phyloP scores from a whole-genome alignment of 2,113 vertebrate genomes.

The Varanus salvator region DNA sequence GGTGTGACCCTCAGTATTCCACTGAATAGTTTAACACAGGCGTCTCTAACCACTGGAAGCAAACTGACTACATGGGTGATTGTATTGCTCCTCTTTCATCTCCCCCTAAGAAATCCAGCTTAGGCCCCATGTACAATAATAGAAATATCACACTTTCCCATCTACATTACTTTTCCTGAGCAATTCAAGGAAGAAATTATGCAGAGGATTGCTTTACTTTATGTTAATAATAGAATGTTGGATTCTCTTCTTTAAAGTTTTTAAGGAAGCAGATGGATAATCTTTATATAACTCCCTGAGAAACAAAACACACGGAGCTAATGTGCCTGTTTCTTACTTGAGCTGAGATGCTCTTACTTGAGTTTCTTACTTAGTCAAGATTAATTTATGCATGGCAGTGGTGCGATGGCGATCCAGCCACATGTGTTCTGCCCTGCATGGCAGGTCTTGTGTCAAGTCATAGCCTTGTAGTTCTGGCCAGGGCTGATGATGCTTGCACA shows the following conservation, averaged over 20 bases:
- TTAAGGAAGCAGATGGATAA: conserved; percentile 56
- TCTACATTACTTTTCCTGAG: neutral
- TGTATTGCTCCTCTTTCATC: neutral
- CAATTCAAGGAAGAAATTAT: conserved; percentile 15
- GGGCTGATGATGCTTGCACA: neutral
- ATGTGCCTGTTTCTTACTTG: conserved; percentile 26
- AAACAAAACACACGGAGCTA: conserved; percentile 49
- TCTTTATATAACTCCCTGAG: conserved; percentile 54
- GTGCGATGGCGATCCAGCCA: neutral
- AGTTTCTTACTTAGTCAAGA: conserved; percentile 10
- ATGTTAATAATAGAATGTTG: conserved; percentile 22
- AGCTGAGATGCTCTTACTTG: no score
- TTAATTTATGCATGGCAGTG: neutral
- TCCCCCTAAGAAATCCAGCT: neutral
- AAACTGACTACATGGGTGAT: neutral
- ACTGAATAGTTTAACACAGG: neutral
- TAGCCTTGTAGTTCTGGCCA: neutral
- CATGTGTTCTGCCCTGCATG: neutral
- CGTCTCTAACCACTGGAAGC: neutral
- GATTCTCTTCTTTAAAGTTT: conserved; percentile 50
- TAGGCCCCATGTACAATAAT: neutral
- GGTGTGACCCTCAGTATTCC: neutral
- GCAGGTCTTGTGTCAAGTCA: neutral
- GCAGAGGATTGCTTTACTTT: neutral
- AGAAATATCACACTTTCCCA: neutral